phyloP scores from a whole-genome alignment of 1,140 invertebrate genomes.

The Tribolium castaneum region DNA sequence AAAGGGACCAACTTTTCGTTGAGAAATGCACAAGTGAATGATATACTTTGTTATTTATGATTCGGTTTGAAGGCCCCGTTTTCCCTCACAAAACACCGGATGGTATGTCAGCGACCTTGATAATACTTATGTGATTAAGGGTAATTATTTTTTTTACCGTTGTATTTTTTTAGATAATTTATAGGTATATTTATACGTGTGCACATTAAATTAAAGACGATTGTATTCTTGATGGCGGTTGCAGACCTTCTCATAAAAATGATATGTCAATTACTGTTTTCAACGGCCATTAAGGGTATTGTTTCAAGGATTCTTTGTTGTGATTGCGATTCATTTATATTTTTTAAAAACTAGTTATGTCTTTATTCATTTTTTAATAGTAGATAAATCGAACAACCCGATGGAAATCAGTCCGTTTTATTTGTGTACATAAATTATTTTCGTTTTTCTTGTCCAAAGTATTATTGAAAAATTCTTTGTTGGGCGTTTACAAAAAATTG shows the following conservation, averaged over 20 bases:
- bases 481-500: not conserved
- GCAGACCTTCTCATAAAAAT: conserved; percentile 5
- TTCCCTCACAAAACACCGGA: conserved; percentile 21
- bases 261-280: conserved; percentile 35
- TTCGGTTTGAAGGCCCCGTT: not conserved
- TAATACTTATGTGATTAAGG: conserved; percentile 40
- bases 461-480: conserved; percentile 5
- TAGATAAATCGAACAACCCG: conserved; percentile 11
- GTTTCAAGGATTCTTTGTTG: conserved; percentile 36
- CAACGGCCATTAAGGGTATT: conserved; percentile 28
- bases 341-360: conserved; percentile 4
- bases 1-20: conserved; percentile 25
- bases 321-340: conserved; percentile 30
- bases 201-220: conserved; percentile 35
- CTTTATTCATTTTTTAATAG: conserved; percentile 12
- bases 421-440: conserved; percentile 8
- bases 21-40: not conserved
- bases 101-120: conserved; percentile 24
- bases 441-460: not conserved
- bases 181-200: conserved; percentile 43
- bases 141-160: conserved; percentile 44
- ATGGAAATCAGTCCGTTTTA: not conserved
- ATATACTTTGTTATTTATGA: not conserved
- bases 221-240: conserved; percentile 22
- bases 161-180: conserved; percentile 43